Percentiles rank a stretch among this genome's conserved stretches.
Conservation (phyloP, 1,140 invertebrate species). For the Drosophila tropicalis region DNA sequence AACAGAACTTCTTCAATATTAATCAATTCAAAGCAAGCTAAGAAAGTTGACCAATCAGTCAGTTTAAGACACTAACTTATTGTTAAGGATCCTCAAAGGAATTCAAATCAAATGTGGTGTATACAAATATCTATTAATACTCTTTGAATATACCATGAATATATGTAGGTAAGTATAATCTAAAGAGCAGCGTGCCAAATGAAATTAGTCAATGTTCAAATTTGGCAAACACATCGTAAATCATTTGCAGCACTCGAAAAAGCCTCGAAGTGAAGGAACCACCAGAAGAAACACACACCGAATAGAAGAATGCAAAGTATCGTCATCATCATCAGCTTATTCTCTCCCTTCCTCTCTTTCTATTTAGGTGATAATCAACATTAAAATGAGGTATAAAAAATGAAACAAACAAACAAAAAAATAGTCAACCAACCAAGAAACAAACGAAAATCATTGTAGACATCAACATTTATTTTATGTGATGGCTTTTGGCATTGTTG, state of each 20-base stretch:
- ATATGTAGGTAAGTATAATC: conserved; percentile 24
- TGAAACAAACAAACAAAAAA: conserved; percentile 11
- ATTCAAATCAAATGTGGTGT: no score
- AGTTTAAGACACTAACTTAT: no score
- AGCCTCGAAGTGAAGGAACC: not conserved
- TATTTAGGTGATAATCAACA: conserved; percentile 44
- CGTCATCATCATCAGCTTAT: conserved; percentile 37
- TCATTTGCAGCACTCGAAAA: conserved; percentile 42
- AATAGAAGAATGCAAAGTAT: conserved; percentile 42
- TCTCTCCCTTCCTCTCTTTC: not conserved
- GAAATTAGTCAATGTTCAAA: conserved; percentile 75
- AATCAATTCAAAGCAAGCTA: no score
- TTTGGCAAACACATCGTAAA: conserved; percentile 74
- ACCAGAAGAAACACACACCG: conserved; percentile 22
- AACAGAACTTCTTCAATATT: no score
- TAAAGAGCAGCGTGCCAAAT: conserved; percentile 31
- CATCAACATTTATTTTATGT: conserved; percentile 27
- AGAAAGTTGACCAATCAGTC: no score
- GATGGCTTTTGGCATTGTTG: conserved; percentile 1
- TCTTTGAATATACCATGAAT: not conserved
- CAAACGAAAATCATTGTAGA: conserved; percentile 13
- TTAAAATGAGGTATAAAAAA: conserved; percentile 13
- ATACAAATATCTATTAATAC: not conserved
- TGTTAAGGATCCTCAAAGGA: no score
- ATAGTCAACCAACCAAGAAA: conserved; percentile 13